Conservation (phyloP, 2,888 invertebrate genomes). For the Rotaria sp. region DNA sequence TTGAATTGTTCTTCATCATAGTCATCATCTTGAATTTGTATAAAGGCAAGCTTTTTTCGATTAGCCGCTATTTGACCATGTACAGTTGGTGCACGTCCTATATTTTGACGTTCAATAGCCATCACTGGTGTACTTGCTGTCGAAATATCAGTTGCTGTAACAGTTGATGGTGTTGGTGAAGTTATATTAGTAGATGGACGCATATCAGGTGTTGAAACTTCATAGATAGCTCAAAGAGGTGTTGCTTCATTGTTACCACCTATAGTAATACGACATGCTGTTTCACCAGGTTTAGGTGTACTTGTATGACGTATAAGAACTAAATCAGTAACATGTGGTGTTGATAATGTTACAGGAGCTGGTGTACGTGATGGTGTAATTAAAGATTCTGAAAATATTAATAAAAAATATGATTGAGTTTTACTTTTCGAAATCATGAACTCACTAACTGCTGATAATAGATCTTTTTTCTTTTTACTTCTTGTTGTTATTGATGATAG, state of each 20-base stretch:
- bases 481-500: not conserved
- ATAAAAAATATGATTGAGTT: too few species aligned
- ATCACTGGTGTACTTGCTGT: not conserved
- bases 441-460: not conserved
- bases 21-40: not conserved
- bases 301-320: not conserved
- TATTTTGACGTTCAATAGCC: not conserved
- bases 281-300: not conserved
- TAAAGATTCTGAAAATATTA: not conserved
- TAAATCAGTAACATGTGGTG: not conserved
- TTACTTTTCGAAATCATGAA: not conserved
- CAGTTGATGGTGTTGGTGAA: constrained; percentile 3
- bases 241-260: not conserved
- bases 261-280: not conserved
- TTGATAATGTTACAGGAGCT: not conserved
- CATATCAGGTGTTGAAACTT: not conserved
- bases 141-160: not conserved
- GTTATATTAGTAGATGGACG: not conserved
- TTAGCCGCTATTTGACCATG: not conserved
- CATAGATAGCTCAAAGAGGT: not conserved
- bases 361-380: not conserved
- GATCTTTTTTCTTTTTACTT: not conserved
- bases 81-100: not conserved
- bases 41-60: not conserved
- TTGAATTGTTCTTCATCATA: not conserved